phyloP scores from a whole-genome alignment of 2,888 invertebrate species.

The Torymus aiolomorphi region DNA sequence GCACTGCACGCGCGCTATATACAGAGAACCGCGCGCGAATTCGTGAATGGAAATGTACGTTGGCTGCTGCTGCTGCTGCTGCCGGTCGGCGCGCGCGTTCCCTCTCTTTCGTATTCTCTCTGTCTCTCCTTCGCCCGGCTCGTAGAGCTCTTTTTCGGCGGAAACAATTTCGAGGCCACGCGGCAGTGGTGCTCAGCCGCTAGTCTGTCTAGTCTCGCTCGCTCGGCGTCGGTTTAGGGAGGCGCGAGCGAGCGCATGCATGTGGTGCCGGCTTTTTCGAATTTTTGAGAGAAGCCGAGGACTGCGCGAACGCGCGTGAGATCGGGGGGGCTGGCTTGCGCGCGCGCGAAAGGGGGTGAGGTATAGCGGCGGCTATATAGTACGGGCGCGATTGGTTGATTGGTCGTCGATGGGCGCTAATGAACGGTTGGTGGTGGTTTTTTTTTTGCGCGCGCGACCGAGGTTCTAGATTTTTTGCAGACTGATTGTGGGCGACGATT shows the following conservation, averaged over 20 bases:
- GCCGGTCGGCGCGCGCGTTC: background rate
- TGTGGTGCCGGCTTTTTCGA: background rate
- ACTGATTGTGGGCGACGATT: too few species aligned
- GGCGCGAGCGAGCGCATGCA: background rate
- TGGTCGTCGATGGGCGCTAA: too few species aligned
- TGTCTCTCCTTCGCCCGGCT: conserved; percentile 13
- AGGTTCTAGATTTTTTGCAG: too few species aligned
- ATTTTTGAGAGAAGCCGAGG: background rate
- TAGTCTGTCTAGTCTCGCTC: conserved; percentile 1
- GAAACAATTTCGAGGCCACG: conserved; percentile 70
- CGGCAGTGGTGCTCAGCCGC: conserved; percentile 66
- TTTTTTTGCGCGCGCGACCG: too few species aligned
- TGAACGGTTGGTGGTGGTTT: too few species aligned
- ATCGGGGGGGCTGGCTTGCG: too few species aligned
- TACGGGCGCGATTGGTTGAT: too few species aligned
- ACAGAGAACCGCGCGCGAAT: conserved; percentile 3
- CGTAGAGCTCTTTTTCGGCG: conserved; percentile 64
- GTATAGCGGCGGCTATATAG: too few species aligned
- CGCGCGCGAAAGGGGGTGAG: too few species aligned
- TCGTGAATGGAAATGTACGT: conserved; percentile 55
- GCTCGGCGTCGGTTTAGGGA: background rate
- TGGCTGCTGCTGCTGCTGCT: conserved; percentile 1
- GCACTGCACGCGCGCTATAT: background rate
- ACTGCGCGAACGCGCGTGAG: too few species aligned
- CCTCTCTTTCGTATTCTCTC: conserved; percentile 3